Evolutionary conservation across 2,888 invertebrate genomes (phyloP).

Genomic region (Sericinus montela): DNA sequence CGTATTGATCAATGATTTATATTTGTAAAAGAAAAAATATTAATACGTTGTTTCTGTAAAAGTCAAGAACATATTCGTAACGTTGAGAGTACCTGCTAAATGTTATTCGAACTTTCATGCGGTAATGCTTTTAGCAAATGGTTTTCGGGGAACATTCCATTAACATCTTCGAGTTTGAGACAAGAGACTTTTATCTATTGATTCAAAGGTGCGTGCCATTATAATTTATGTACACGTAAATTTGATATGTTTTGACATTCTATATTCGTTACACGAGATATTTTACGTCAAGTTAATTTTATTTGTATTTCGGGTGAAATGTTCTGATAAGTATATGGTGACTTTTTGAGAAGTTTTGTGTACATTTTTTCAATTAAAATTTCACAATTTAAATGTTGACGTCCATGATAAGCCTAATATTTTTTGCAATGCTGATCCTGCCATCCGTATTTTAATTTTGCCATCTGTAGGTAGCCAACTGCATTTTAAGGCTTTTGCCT

Average conservation of each 20-base stretch:
- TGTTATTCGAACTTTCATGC: not conserved
- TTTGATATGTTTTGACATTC: conserved; percentile 9
- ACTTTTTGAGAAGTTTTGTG: too few species aligned
- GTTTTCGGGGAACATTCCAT: conserved; percentile 7
- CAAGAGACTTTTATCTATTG: conserved; percentile 6
- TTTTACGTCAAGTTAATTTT: too few species aligned
- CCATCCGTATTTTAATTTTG: too few species aligned
- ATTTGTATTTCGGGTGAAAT: too few species aligned
- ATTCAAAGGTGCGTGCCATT: not conserved
- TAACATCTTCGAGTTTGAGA: conserved; percentile 1
- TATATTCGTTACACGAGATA: not conserved
- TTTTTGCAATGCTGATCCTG: too few species aligned
- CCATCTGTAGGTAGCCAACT: too few species aligned
- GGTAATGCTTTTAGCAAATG: conserved; percentile 9
- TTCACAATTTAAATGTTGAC: too few species aligned
- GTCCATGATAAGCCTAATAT: too few species aligned
- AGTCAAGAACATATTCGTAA: not conserved
- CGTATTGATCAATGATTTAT: not conserved
- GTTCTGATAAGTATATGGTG: too few species aligned
- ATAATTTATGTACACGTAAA: not conserved
- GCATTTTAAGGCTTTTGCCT: too few species aligned
- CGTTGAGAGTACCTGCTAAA: not conserved
- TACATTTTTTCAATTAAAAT: too few species aligned
- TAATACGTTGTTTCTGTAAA: not conserved
- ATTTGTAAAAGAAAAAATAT: not conserved